These are phyloP conservation scores for Oophaga sylvatica DNA, from an alignment of 2,797 vertebrate species.

Conservation along the genomic window DNA sequence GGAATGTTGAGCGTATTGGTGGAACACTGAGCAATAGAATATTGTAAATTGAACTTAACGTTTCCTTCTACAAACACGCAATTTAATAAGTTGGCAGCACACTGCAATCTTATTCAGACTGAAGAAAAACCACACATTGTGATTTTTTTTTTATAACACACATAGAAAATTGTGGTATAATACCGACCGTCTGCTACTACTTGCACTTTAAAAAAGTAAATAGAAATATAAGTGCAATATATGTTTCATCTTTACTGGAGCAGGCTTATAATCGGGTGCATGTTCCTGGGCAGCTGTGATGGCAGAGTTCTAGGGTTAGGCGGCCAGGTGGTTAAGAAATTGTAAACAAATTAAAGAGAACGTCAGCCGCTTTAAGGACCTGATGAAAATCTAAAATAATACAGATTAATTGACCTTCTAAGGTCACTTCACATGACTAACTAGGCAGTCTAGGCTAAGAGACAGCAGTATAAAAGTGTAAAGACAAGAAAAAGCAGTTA, in stretches of 20 bases:
- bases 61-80: slow-evolving; percentile 83
- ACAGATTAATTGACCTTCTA: slow-evolving; percentile 30
- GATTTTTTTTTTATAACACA: slow-evolving; percentile 74
- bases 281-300: slow-evolving; percentile 13
- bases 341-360: slow-evolving; percentile 43
- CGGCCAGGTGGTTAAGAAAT: slow-evolving; percentile 37
- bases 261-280: neutral
- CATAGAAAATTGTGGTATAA: slow-evolving; percentile 84
- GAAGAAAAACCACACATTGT: slow-evolving; percentile 75
- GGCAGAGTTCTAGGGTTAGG: neutral
- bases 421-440: neutral
- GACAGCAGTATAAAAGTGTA: neutral
- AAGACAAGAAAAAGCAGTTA: neutral
- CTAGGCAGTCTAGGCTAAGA: slow-evolving; percentile 18
- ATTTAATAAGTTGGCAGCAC: slow-evolving; percentile 81
- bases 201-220: slow-evolving; percentile 71
- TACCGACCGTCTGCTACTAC: slow-evolving; percentile 78
- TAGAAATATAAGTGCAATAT: neutral
- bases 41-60: slow-evolving; percentile 78
- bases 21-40: slow-evolving; percentile 80
- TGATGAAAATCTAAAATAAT: slow-evolving; percentile 48
- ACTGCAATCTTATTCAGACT: slow-evolving; percentile 79
- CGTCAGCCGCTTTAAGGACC: slow-evolving; percentile 34
- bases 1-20: slow-evolving; percentile 82
- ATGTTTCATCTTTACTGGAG: slow-evolving; percentile 3